phyloP scores from a whole-genome alignment of 2,888 invertebrate species.

The Drosophila meridionalis region DNA sequence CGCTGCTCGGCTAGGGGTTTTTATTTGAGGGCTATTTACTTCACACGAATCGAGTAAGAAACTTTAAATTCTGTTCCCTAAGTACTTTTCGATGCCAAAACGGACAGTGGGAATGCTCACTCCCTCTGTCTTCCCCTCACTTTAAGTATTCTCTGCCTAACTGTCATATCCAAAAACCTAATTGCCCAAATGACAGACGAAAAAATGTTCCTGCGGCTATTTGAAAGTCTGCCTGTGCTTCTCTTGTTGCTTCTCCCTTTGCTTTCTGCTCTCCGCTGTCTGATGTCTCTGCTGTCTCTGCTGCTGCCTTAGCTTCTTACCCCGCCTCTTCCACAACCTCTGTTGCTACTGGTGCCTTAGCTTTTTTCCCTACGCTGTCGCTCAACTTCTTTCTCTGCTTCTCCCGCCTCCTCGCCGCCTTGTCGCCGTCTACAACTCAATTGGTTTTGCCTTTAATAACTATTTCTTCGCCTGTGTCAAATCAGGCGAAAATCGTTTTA shows the following conservation, averaged over 20 bases:
- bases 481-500: constrained; percentile 79
- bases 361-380: constrained; percentile 18
- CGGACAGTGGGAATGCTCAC: constrained; percentile 17
- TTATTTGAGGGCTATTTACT: constrained; percentile 6
- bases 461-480: constrained; percentile 72
- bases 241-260: background rate
- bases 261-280: background rate
- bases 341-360: background rate
- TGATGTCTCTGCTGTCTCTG: background rate
- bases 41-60: constrained; percentile 15
- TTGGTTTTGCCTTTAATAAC: constrained; percentile 68
- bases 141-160: background rate
- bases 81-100: constrained; percentile 15
- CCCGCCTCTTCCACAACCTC: background rate
- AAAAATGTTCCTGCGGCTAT: constrained; percentile 50
- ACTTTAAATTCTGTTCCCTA: constrained; percentile 25
- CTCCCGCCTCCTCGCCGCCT: background rate
- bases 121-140: background rate
- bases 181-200: constrained; percentile 65
- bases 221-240: constrained; percentile 42
- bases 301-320: background rate
- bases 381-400: background rate
- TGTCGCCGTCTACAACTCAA: constrained; percentile 68
- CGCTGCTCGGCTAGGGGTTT: constrained; percentile 52
- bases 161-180: constrained; percentile 60